These are phyloP conservation scores for Bubo bubo DNA, from an alignment of 2,113 vertebrate genomes.

Conservation along the genomic window DNA sequence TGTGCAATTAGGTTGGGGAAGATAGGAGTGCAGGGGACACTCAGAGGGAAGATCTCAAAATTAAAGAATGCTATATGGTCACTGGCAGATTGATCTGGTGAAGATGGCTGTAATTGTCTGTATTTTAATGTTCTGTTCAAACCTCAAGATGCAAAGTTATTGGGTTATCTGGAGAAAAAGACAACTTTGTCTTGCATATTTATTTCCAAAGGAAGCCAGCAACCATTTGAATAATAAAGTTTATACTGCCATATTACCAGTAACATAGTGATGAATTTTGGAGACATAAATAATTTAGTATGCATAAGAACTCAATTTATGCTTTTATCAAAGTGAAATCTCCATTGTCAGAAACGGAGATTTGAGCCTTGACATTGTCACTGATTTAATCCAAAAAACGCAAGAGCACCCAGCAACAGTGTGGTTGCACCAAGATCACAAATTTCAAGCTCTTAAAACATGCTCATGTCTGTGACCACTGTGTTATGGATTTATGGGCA, in stretches of 20 bases:
- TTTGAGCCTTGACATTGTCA: background rate
- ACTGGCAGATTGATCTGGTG: background rate
- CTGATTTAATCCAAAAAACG: background rate
- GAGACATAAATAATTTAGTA: background rate
- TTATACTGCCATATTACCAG: no score
- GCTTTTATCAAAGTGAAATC: background rate
- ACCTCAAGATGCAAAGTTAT: background rate
- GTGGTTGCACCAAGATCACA: background rate
- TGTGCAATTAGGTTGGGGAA: background rate
- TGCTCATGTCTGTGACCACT: background rate
- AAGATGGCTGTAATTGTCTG: background rate
- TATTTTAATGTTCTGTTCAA: background rate
- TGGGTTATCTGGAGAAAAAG: background rate
- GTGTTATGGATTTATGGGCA: background rate
- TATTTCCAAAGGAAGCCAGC: background rate
- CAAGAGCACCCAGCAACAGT: background rate
- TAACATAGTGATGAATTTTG: background rate
- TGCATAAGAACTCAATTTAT: background rate
- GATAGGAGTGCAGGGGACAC: background rate
- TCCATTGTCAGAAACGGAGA: background rate
- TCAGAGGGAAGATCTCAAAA: background rate
- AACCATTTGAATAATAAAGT: rapidly evolving
- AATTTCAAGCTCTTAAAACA: background rate
- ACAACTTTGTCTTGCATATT: background rate
- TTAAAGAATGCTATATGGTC: background rate